phyloP scores from a whole-genome alignment of 2,113 vertebrate species.

The Oryzias woworae region DNA sequence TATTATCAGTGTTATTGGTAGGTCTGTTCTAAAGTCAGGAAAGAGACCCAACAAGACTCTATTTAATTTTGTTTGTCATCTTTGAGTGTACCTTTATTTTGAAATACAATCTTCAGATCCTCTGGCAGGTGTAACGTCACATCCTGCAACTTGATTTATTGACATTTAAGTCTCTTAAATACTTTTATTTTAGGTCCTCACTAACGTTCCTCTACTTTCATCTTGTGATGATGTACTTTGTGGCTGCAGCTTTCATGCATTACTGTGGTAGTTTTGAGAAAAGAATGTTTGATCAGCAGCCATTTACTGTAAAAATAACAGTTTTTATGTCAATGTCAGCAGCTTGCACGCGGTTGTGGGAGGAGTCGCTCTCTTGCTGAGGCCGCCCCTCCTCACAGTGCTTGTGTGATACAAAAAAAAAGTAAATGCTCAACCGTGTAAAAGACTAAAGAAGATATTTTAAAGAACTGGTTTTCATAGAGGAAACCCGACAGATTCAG shows the following conservation, averaged over 20 bases:
- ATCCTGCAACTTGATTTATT: slow-evolving; percentile 32
- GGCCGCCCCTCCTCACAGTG: slow-evolving; percentile 1
- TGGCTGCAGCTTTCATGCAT: no score
- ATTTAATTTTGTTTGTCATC: neutral
- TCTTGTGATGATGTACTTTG: neutral
- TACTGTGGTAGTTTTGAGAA: no score
- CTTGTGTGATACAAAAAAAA: slow-evolving; percentile 2
- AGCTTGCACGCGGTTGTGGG: slow-evolving; percentile 15
- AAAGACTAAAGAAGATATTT: slow-evolving; percentile 16
- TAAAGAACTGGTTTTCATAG: slow-evolving; percentile 1
- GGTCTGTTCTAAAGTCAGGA: neutral
- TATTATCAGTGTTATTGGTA: neutral
- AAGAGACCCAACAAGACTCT: neutral
- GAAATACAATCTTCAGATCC: slow-evolving; percentile 14
- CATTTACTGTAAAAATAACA: neutral
- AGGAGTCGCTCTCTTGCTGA: slow-evolving; percentile 34
- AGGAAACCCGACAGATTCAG: slow-evolving; percentile 8
- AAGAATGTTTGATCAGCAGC: no score
- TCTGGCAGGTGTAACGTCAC: slow-evolving; percentile 7
- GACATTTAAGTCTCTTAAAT: no score
- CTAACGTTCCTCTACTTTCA: neutral
- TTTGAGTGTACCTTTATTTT: slow-evolving; percentile 14
- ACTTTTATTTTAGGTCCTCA: neutral
- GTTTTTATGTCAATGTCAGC: slow-evolving; percentile 41
- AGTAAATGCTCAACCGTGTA: slow-evolving; percentile 9